Base-by-base conservation (phyloP, 2,888 invertebrate genomes). In the Pammene aurita region DNA sequence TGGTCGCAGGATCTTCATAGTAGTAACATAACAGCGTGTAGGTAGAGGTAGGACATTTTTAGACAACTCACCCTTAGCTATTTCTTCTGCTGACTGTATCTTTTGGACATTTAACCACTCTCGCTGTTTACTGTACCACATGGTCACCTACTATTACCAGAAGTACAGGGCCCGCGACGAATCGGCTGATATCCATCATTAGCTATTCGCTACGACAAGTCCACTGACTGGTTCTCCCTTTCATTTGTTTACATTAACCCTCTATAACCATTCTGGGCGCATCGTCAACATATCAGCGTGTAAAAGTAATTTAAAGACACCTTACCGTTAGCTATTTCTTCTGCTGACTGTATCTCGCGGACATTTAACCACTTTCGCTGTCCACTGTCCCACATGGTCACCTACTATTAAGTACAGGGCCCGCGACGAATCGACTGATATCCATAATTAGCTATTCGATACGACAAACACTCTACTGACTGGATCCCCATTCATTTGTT, bases 391-490 rank as follows among this genome's bases (percentile, higher is more conserved):
- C 48, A 48, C 48, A 16, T 16, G 16, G 38, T 38, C 38, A 38
- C 38, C 38, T 38, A 38, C 38, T 16, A 18, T 18, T 18, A 58
- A 64, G 68, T 50, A 42, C 67, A 50, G 50, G 14, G 38, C 18
- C 26, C 67, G 44, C 9, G 26, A 35, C 63, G 50, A 64, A 68
- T 67, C 55, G 16, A 1, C 54, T 44, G 52, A 64, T 57, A 52
- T 18, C 63, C 18, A 14, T 58, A 52, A 68, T 68, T 68, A 64
- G n/a, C 50, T 58, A 68, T 68, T 68, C 57, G 68, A 50, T 18
- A 58, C 63, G 52, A 64, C 57, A 68, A 11, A 26, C 26, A 4
- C 26, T 26, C 26, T 26, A 26, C 26, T 26, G 26, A 42, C 68
- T 11, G 44, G 57, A 52, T 44, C 64, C 50, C 42, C 68, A 64